Evolutionary conservation across 1,140 invertebrate species (phyloP).

Genomic region (Leptoteleia sp.): DNA sequence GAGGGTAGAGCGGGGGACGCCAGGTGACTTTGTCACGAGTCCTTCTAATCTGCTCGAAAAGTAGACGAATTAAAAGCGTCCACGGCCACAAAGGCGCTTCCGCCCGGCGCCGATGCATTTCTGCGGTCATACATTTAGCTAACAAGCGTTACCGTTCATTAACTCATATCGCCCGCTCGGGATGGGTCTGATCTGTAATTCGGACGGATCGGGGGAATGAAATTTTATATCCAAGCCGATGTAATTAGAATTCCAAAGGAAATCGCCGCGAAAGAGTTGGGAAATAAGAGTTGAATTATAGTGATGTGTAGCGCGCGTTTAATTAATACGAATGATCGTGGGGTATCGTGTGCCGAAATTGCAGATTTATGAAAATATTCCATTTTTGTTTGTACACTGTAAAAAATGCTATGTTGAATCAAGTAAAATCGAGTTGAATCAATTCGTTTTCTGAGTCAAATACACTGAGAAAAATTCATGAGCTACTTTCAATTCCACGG

Average conservation of each 20-base stretch:
- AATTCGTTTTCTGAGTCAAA: no score
- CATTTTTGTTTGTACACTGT: no score
- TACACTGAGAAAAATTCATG: no score
- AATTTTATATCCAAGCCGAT: constrained; percentile 1
- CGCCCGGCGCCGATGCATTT: constrained; percentile 16
- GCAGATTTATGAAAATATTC: no score
- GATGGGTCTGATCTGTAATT: no score
- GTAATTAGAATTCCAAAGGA: constrained; percentile 2
- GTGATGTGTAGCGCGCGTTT: no score
- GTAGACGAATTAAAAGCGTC: constrained; percentile 70
- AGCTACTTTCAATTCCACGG: no score
- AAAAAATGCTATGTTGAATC: no score
- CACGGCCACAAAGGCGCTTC: constrained; percentile 68
- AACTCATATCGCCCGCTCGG: constrained; percentile 27
- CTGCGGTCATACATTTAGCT: constrained; percentile 50
- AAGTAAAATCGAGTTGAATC: no score
- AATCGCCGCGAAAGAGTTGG: constrained; percentile 1
- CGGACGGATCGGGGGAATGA: no score
- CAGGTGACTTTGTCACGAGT: constrained; percentile 59
- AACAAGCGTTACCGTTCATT: constrained; percentile 68
- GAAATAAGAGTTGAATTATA: background rate
- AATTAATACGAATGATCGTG: no score
- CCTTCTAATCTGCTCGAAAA: constrained; percentile 70
- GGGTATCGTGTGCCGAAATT: no score
- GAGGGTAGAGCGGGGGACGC: constrained; percentile 50